phyloP scores from a whole-genome alignment of 2,888 invertebrate genomes.

The Atrina japonica region DNA sequence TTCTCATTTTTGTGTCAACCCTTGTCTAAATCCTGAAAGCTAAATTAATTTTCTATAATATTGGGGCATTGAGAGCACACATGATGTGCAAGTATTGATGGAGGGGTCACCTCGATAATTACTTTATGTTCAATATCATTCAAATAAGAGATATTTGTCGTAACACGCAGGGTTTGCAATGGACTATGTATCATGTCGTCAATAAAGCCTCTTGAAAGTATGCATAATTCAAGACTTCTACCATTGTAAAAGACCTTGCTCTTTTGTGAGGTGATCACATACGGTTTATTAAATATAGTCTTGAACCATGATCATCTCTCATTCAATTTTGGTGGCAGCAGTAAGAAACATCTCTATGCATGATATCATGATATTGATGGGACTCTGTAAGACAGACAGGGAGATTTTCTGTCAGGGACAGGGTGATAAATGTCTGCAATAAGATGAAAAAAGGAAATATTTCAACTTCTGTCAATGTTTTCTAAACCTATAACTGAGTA shows the following conservation, averaged over 20 bases:
- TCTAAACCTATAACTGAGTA: constrained; percentile 14
- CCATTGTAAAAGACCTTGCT: constrained; percentile 30
- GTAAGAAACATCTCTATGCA: constrained; percentile 29
- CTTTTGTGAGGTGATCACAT: constrained; percentile 41
- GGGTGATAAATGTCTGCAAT: constrained; percentile 27
- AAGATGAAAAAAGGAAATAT: constrained; percentile 26
- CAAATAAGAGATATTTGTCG: constrained; percentile 41
- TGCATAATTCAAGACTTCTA: constrained; percentile 44
- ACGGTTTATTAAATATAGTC: constrained; percentile 45
- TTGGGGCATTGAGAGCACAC: constrained; percentile 33
- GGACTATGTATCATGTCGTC: constrained; percentile 36
- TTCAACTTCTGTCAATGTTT: constrained; percentile 8
- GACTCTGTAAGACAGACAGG: constrained; percentile 9
- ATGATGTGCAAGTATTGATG: constrained; percentile 35
- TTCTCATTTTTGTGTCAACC: constrained; percentile 41
- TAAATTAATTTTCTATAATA: constrained; percentile 50
- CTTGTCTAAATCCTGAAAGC: constrained; percentile 36
- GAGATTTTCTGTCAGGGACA: constrained; percentile 25
- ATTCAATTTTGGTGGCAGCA: constrained; percentile 40
- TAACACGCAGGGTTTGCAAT: constrained; percentile 38
- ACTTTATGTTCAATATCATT: constrained; percentile 43
- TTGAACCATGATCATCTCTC: constrained; percentile 41
- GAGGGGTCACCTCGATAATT: constrained; percentile 39
- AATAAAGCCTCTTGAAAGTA: constrained; percentile 36
- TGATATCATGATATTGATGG: constrained; percentile 16